Evolutionary conservation across 2,888 invertebrate species (phyloP), one percentile per base, ranked within the genome.

Genomic region (Thumatha senex): DNA sequence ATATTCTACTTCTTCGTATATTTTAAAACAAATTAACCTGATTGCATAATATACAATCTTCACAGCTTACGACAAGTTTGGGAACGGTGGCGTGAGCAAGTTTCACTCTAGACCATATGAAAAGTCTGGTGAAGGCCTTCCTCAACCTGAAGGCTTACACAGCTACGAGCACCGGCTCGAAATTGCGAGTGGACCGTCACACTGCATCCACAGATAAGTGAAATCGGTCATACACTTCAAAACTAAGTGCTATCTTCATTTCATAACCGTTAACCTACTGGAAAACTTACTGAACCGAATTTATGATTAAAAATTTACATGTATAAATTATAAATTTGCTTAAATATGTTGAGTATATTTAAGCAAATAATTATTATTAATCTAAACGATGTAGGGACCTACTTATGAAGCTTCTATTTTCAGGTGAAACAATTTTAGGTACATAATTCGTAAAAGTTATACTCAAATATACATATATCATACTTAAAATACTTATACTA

Each of bases 1-100:
- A 31, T 8, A 31, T 31, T 31, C 1, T 31, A 11, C 31, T 31
- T 10, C 3, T 8, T 31, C 1, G 7, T 7, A 34, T 48, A 29
- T 51, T 43, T 48, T 51, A 24, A 40, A 51, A 53, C 11, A 49
- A 61, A 60, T 64, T 68, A 31, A 64, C 74, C 65, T 82, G 72
- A 80, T 74, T 64, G 62, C 80, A 63, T 84, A 75, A 63, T 80
- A 63, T 84, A 76, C 80, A 80, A 80, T 78, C 80, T 85, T 80
- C 84, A 80, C 86, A 86, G 86, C 83, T 82, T 44, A 70, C 73
- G 62, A 72, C 78, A 75, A 80, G 78, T 78, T 71, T 69, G 74
- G 75, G 74, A 71, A 72, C 11, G 72, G 75, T 68, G 74, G 70
- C 71, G 74, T 73, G 78, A 74, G 61, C 71, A 56, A 69, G 64